A percentile compares a stretch with the other conserved stretches of the same genome.
phyloP scores from a whole-genome alignment of 2,797 vertebrate species.

The Sorex maritimensis region DNA sequence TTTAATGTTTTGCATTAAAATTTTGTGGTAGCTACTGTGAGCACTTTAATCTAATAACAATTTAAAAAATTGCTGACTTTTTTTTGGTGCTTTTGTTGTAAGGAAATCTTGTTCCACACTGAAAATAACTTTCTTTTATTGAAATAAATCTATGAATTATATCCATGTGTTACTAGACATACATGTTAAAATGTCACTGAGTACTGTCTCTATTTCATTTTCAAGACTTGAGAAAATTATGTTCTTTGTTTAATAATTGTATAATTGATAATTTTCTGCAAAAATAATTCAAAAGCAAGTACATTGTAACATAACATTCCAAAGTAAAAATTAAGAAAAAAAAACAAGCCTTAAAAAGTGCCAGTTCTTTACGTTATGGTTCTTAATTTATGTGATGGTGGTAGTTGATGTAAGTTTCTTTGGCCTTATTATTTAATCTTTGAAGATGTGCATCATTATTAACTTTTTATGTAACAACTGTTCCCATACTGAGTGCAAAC shows the following conservation, averaged over 20 bases:
- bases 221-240: constrained; percentile 59
- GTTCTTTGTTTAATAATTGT: constrained; percentile 45
- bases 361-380: constrained; percentile 11
- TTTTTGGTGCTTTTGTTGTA: not conserved
- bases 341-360: not conserved
- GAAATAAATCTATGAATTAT: constrained; percentile 54
- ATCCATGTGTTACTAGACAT: constrained; percentile 71
- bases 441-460: constrained; percentile 87
- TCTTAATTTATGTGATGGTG: constrained; percentile 80
- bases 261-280: constrained; percentile 48
- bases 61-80: not conserved
- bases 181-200: constrained; percentile 84
- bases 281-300: constrained; percentile 57
- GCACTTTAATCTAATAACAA: not conserved
- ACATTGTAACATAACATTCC: not conserved
- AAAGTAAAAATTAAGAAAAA: constrained; percentile 72
- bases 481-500: constrained; percentile 86
- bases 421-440: constrained; percentile 85
- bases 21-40: not conserved
- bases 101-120: constrained; percentile 78
- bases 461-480: constrained; percentile 92
- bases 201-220: constrained; percentile 73
- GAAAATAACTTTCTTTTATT: constrained; percentile 47
- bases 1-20: not conserved
- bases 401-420: constrained; percentile 74